Base-by-base conservation (phyloP, 2,113 vertebrate species). In the Melanerpes aurifrons region DNA sequence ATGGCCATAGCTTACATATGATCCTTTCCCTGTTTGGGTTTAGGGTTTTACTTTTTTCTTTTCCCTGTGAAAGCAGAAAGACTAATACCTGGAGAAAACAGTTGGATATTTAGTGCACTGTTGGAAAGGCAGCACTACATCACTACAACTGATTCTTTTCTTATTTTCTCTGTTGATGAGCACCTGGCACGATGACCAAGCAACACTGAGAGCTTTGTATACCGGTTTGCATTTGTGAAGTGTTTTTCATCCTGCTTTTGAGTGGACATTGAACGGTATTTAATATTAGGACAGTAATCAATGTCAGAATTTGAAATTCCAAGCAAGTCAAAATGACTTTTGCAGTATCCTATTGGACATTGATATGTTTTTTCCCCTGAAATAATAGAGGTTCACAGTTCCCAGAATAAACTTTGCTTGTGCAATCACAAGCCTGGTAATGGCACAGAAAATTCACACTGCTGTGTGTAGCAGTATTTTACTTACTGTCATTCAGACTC, bases 81-180 rank as follows among this genome's bases (percentile, higher is more conserved):
- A 67, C 40, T 82, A 76, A 73, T 63, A 91, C n/a, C 45, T 76
- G 84, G 37, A 95, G 74, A 87, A 93, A 89, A 58, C 58, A 87
- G n/a, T n/a, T 85, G 59, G 45, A 82, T 87, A 91, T 85, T 77
- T 56, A 61, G 35, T 17, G 10, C 59, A 63, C 20, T 21, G 17
- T 87, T 82, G 85, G 82, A 80, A 87, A 95, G 43, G 35, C 29
- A 80, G 64, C 40, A 80, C 40, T 12, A 12, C 40, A 40, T 47
- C 21, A 37, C 35, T 82, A 29, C 71, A 73, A 56, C 47, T 56
- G 59, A 66, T 50, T 82, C 17, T 91, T 82, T 87, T 72, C 64
- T 62, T 13, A 17, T 82, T 87, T 85, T 85, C 54, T 82, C 63
- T 31, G 12, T 37, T 69, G 75, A 25, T 26, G 37, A 48, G 31